Evolutionary conservation across 2,797 vertebrate species (phyloP).

Genomic region (Nyctibius grandis): DNA sequence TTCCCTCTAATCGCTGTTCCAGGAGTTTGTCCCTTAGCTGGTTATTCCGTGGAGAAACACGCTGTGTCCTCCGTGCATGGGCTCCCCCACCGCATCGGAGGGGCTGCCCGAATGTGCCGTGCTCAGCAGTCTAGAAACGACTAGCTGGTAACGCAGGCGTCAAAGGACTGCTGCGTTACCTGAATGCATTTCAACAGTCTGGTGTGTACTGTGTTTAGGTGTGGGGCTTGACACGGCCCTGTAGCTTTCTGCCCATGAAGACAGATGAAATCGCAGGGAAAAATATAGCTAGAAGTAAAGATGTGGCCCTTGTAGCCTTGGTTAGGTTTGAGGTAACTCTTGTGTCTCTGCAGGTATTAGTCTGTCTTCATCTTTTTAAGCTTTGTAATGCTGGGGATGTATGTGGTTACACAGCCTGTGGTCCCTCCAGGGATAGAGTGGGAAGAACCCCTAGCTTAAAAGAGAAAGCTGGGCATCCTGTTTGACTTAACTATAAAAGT

Average conservation of each 20-base stretch:
- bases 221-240: fast-evolving
- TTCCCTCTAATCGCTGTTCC: fast-evolving
- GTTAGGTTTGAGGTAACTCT: neutral
- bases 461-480: neutral
- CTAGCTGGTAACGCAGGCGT: fast-evolving
- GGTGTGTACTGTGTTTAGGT: fast-evolving
- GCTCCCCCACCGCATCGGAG: fast-evolving
- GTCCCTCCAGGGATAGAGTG: no score
- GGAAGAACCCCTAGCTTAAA: neutral
- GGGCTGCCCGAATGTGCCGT: fast-evolving
- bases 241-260: fast-evolving
- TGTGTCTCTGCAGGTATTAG: fast-evolving
- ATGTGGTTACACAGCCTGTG: fast-evolving
- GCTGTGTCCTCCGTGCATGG: fast-evolving
- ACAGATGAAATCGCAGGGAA: neutral
- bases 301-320: neutral
- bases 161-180: fast-evolving
- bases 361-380: neutral
- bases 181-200: fast-evolving
- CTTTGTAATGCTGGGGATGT: fast-evolving
- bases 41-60: fast-evolving
- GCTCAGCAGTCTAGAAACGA: fast-evolving
- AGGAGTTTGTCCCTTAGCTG: fast-evolving
- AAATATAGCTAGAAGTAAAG: neutral
- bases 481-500: neutral